Base-by-base conservation (phyloP, 2,797 vertebrate genomes). In the Rhinatrema bivittatum region DNA sequence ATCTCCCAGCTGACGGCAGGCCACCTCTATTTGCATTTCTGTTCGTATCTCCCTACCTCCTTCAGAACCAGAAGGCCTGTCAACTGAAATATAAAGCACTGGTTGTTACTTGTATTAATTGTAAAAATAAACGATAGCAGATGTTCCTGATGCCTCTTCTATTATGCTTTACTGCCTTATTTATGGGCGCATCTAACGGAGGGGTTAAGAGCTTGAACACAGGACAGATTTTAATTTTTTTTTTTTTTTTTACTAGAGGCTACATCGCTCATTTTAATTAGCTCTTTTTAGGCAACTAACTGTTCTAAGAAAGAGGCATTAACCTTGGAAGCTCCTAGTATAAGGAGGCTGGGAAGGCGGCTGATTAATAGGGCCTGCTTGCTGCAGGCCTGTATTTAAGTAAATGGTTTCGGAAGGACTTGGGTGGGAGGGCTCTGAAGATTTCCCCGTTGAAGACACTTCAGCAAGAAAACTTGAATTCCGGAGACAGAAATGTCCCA, bases 291-390 rank as follows among this genome's bases (percentile, higher is more conserved):
- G 37, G 20, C 36, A 52, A 46, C 46, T 0, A 3, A 11, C 22
- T 54, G 29, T 33, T 39, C n/a, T n/a, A n/a, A n/a, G n/a, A 12
- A 47, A 19, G 65, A 51, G 27, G 23, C 23, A 45, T 17, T 42
- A 45, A 22, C 25, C 14, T 10, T 52, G 42, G 25, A 46, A 50
- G 4, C 18, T n/a, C 33, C 30, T 16, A 48, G 39, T 25, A 42
- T 44, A 5, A 20, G 12, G 27, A 32, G 32, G 19, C 13, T 36
- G 62, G 56, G 44, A 56, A 63, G 53, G 59, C 55, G 40, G 33
- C 45, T 64, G 53, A 66, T 76, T 55, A 60, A 53, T 25, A 34
- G 51, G 46, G 9, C 14, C 32, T 23, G 9, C 34, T 5, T 22
- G 5, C 11, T 36, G 39, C 29, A 31, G 3, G 53, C 66, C 13